Evolutionary conservation across 1,140 invertebrate species (phyloP).

Genomic region (Dinoponera quadriceps): DNA sequence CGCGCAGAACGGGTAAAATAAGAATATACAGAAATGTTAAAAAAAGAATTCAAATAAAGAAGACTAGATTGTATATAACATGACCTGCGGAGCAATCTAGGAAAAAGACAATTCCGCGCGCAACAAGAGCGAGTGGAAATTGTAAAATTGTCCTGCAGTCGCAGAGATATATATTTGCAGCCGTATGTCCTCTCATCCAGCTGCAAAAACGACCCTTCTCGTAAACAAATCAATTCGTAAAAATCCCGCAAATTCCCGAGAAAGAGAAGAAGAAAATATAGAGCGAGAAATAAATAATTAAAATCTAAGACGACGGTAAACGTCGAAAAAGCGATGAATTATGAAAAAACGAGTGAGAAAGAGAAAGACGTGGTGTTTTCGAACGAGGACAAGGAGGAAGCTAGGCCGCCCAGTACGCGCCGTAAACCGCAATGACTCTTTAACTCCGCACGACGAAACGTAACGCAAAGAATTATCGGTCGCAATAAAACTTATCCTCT

Average conservation of each 20-base stretch:
- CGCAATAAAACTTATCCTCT: slow-evolving; percentile 63
- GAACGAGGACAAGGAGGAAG: slow-evolving; percentile 1
- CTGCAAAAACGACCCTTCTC: neutral
- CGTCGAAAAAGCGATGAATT: neutral
- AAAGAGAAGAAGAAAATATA: neutral
- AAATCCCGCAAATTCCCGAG: neutral
- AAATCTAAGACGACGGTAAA: neutral
- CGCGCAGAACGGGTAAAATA: slow-evolving; percentile 7
- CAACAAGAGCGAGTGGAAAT: slow-evolving; percentile 15
- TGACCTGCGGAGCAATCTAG: slow-evolving; percentile 27
- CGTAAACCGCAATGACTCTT: slow-evolving; percentile 52
- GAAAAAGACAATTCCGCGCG: slow-evolving; percentile 1
- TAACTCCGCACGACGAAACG: slow-evolving; percentile 34
- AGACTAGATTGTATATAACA: neutral
- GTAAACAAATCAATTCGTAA: neutral
- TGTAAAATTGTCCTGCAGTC: slow-evolving; percentile 26
- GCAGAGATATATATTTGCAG: neutral
- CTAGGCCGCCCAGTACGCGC: slow-evolving; percentile 1
- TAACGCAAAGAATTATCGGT: slow-evolving; percentile 61
- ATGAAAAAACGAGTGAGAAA: slow-evolving; percentile 13
- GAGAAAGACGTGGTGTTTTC: neutral
- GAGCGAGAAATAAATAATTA: neutral
- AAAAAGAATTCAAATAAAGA: slow-evolving; percentile 6
- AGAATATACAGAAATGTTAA: slow-evolving; percentile 3
- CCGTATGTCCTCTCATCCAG: neutral